Conservation (phyloP, 2,797 vertebrate genomes). For the Coilia nasus region DNA sequence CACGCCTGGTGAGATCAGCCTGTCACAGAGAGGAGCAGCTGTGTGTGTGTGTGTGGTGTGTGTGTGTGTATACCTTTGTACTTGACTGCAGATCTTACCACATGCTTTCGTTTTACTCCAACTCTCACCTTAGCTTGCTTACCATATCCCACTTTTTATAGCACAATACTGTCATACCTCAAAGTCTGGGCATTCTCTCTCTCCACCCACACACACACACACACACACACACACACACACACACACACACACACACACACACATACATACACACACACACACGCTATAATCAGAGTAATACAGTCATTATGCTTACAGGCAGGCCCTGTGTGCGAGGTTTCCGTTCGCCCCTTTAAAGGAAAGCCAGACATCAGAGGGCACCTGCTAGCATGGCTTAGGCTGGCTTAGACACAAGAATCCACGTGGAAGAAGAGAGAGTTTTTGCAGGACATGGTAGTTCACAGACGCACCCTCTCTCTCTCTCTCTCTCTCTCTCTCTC, state of each 20-base stretch:
- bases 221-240: constrained; percentile 25
- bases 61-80: background rate
- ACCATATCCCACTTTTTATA: background rate
- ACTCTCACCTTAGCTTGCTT: background rate
- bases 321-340: background rate
- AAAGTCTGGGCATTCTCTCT: constrained; percentile 1
- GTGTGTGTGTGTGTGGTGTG: constrained; percentile 35
- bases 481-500: background rate
- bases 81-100: background rate
- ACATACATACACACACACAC: constrained; percentile 41
- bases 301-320: constrained; percentile 6
- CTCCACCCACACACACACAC: background rate
- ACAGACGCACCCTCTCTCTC: background rate
- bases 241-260: constrained; percentile 29
- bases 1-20: constrained; percentile 56
- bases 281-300: constrained; percentile 32
- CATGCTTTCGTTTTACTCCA: background rate
- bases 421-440: background rate
- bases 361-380: constrained; percentile 13
- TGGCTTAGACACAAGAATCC: background rate
- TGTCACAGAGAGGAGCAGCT: constrained; percentile 39
- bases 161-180: background rate
- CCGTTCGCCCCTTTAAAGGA: background rate
- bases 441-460: background rate
- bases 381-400: background rate